Percentiles rank a stretch among this genome's conserved stretches.
phyloP scores from a whole-genome alignment of 2,113 vertebrate genomes.

The Chelonoidis abingdonii region DNA sequence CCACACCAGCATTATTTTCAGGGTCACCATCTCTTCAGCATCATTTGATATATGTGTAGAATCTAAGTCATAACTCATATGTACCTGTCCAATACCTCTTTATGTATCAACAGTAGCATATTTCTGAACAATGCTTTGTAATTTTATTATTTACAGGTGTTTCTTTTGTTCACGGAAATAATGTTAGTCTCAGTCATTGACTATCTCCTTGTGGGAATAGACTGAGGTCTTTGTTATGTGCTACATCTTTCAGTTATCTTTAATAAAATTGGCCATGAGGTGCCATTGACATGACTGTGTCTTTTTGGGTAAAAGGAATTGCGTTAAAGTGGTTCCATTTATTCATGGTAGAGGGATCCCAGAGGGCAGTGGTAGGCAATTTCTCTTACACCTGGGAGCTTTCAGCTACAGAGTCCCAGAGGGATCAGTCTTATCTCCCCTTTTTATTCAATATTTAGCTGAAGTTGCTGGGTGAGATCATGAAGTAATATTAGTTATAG shows the following conservation, averaged over 20 bases:
- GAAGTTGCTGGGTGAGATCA: not conserved
- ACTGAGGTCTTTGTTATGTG: not conserved
- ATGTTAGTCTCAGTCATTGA: not conserved
- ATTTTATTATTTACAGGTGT: not conserved
- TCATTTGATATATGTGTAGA: not conserved
- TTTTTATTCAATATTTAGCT: not conserved
- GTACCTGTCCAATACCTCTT: not conserved
- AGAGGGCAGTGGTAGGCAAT: not conserved
- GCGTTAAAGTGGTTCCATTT: not conserved
- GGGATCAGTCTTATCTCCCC: not conserved
- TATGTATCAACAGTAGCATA: not conserved
- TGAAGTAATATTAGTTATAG: not conserved
- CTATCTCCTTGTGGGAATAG: not conserved
- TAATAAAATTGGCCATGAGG: not conserved
- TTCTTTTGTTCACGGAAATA: not conserved
- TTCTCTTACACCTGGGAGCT: not conserved
- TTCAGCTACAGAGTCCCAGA: not conserved
- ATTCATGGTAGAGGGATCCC: not conserved
- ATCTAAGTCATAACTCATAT: not conserved
- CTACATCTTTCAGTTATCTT: not conserved
- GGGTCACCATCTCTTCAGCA: not conserved
- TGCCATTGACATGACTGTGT: not conserved
- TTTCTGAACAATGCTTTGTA: not conserved
- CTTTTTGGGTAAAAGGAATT: not conserved
- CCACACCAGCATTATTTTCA: not conserved